Base-by-base conservation (phyloP, 23 tunicate genomes). In the Botrylloides violaceus region DNA sequence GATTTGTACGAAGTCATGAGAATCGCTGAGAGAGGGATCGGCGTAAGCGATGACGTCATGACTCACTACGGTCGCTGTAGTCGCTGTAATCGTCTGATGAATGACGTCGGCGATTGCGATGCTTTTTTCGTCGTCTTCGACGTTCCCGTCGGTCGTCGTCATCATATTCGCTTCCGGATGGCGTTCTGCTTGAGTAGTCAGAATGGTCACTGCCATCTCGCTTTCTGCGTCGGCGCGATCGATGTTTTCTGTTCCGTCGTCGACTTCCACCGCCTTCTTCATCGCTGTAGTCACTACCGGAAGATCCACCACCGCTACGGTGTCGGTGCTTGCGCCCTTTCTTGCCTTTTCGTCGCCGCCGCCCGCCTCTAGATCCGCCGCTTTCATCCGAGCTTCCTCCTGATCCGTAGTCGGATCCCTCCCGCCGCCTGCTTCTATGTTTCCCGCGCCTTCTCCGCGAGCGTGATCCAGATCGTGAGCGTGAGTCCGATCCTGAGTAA, bases 81-180 rank as follows among this genome's bases (percentile, higher is more conserved):
- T 85, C 81, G 36, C 65, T 66, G 77, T 81, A 65, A 36, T 39
- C 66, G 29, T 75, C 86, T 22, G 86, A 80, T 28, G 82, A 76
- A 32, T 74, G 76, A 2, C 80, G 49, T 29, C 80, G 61, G 32
- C 86, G 79, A 39, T 76, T 27, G n/a, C 66, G 79, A 27, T 78
- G 70, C 32, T 78, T 72, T 2, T 74, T 58, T 29, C 49, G 59
- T 2, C 63, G 65, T 1, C 79, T 53, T 0, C 59, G 12, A 19
- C 59, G 25, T 18, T 56, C 29, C 19, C 74, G 29, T 9, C 29
- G 23, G n/a, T 84, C 32, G n/a, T 84, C 47, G 39, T 70, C 63
- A 1, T 71, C 34, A 36, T 77, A 66, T 25, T 80, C 81, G n/a
- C 74, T 75, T 9, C 66, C 23, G 9, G 71, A 36, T 33, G 55